Conservation (phyloP, 2,888 invertebrate genomes). For the Lasioglossum zephyrum region DNA sequence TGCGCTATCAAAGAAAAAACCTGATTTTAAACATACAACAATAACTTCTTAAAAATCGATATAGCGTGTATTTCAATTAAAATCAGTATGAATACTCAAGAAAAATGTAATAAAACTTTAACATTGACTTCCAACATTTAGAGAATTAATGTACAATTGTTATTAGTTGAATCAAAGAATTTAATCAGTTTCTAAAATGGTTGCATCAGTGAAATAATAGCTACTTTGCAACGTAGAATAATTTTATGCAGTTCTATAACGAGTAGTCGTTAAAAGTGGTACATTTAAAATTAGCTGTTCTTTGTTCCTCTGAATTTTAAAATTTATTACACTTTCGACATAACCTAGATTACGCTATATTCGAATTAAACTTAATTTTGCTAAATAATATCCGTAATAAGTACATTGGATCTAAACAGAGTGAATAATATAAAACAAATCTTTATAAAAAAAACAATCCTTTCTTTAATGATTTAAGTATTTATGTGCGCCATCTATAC, state of each 20-base stretch:
- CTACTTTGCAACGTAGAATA: background rate
- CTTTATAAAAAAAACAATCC: slow-evolving; percentile 28
- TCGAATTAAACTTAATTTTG: background rate
- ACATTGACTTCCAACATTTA: background rate
- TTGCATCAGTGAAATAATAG: slow-evolving; percentile 26
- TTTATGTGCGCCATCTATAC: slow-evolving; percentile 33
- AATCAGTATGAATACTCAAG: background rate
- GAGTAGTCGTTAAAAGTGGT: background rate
- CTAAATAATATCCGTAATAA: background rate
- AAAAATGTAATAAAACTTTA: background rate
- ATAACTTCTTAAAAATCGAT: background rate
- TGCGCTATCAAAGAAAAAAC: background rate
- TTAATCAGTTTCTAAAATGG: background rate
- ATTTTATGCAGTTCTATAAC: background rate
- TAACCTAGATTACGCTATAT: slow-evolving; percentile 12
- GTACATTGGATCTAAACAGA: background rate
- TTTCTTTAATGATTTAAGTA: slow-evolving; percentile 37
- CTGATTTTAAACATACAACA: background rate
- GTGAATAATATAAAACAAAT: slow-evolving; percentile 24
- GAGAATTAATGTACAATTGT: background rate
- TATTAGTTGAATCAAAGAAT: background rate
- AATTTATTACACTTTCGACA: background rate
- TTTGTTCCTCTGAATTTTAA: background rate
- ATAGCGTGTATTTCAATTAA: background rate
- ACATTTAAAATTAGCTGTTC: background rate